These are phyloP conservation scores for Ericerus pela DNA, from an alignment of 1,140 invertebrate species.

Conservation along the genomic window DNA sequence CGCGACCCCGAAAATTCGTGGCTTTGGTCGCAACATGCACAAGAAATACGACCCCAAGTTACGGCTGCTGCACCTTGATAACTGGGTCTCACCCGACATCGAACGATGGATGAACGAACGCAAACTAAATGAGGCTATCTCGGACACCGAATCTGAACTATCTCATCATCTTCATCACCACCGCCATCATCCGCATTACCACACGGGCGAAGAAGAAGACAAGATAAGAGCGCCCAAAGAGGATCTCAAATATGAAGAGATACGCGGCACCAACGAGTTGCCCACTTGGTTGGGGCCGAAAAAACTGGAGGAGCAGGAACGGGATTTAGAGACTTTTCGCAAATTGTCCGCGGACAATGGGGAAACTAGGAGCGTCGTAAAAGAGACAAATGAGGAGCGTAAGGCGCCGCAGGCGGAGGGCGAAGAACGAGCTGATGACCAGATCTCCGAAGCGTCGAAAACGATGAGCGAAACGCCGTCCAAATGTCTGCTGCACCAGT, in stretches of 20 bases:
- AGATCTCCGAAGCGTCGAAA: neutral
- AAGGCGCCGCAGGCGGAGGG: neutral
- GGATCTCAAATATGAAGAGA: neutral
- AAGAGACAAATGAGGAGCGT: neutral
- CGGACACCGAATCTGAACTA: neutral
- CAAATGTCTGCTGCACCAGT: neutral
- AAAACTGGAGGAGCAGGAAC: neutral
- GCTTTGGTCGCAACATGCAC: neutral
- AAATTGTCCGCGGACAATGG: neutral
- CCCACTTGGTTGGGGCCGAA: neutral
- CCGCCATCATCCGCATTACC: neutral
- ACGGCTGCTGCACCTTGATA: neutral
- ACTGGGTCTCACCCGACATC: neutral
- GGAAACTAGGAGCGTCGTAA: too few species aligned
- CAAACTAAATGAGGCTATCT: neutral
- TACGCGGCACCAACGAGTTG: neutral
- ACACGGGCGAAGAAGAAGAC: neutral
- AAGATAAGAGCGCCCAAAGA: too few species aligned
- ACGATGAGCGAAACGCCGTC: neutral
- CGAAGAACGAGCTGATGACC: neutral
- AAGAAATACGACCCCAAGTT: neutral
- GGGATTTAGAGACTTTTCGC: neutral
- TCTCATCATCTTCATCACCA: neutral
- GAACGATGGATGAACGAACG: neutral
- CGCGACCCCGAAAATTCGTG: neutral